These are phyloP conservation scores for Acanthoscelides obtectus DNA, from an alignment of 2,888 invertebrate genomes.

Conservation along the genomic window DNA sequence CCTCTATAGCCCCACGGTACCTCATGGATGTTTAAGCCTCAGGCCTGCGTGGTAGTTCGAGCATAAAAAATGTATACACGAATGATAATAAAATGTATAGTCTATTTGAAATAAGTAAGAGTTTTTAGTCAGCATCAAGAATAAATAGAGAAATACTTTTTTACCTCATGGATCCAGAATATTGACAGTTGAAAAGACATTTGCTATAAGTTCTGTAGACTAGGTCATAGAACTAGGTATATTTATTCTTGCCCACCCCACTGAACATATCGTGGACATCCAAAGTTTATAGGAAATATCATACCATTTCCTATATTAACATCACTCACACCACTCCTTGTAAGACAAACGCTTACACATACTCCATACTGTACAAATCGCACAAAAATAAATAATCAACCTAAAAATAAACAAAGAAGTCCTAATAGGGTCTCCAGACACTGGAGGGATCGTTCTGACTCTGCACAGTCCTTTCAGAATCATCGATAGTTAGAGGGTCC, in stretches of 20 bases:
- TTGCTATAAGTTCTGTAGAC: too few species aligned
- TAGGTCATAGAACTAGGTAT: too few species aligned
- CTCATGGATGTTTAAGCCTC: too few species aligned
- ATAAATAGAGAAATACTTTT: too few species aligned
- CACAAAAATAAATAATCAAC: background rate
- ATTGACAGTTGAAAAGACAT: too few species aligned
- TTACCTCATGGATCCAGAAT: too few species aligned
- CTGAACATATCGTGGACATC: background rate
- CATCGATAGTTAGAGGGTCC: constrained; percentile 26
- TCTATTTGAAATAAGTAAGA: too few species aligned
- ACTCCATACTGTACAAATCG: background rate
- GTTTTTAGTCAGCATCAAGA: too few species aligned
- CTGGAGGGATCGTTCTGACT: constrained; percentile 43
- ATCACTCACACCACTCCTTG: background rate
- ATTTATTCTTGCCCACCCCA: background rate
- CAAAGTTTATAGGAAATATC: background rate
- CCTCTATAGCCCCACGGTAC: too few species aligned
- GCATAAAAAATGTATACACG: too few species aligned
- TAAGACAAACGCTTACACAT: background rate
- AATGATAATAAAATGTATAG: too few species aligned
- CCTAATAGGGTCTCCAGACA: constrained; percentile 74
- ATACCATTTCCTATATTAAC: background rate
- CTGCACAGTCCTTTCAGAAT: constrained; percentile 33
- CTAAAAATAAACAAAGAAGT: background rate
- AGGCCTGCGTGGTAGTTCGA: too few species aligned